Percentiles rank a stretch among this genome's conserved stretches.
Evolutionary conservation across 2,888 invertebrate genomes (phyloP).

Genomic region (Eristalis tenax): DNA sequence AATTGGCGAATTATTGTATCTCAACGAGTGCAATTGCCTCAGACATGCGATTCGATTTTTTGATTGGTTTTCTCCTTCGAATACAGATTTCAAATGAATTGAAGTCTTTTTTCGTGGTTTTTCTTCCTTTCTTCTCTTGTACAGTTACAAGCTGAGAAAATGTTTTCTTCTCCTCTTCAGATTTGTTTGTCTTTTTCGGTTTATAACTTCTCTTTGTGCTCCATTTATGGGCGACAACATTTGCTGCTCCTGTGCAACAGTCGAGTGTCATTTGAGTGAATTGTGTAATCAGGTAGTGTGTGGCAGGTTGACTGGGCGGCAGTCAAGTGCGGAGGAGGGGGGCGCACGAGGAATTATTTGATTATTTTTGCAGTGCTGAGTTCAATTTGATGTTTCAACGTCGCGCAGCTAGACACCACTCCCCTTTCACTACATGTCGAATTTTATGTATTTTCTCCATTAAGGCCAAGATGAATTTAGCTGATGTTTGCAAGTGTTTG

Average conservation of each 20-base stretch:
- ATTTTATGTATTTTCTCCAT: neutral
- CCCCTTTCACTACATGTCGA: slow-evolving; percentile 4
- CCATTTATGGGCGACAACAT: slow-evolving; percentile 64
- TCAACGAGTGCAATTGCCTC: slow-evolving; percentile 65
- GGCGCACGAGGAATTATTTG: slow-evolving; percentile 40
- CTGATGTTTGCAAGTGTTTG: neutral
- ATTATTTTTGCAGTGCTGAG: slow-evolving; percentile 50
- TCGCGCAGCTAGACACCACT: slow-evolving; percentile 17
- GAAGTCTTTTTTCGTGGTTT: slow-evolving; percentile 23
- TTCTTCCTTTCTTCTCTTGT: neutral
- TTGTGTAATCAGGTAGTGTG: slow-evolving; percentile 52
- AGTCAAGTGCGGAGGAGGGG: neutral
- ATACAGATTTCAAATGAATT: slow-evolving; percentile 62
- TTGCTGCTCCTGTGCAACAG: slow-evolving; percentile 56
- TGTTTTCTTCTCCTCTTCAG: slow-evolving; percentile 22
- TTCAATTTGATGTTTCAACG: slow-evolving; percentile 35
- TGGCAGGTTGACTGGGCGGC: neutral
- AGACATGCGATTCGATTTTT: slow-evolving; percentile 68
- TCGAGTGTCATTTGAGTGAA: slow-evolving; percentile 54
- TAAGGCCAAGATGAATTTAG: neutral
- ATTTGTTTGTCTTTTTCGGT: slow-evolving; percentile 13
- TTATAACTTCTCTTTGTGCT: slow-evolving; percentile 37
- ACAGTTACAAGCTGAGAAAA: slow-evolving; percentile 14
- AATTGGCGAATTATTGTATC: slow-evolving; percentile 72
- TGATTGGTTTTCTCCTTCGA: slow-evolving; percentile 67